A percentile compares a stretch with the other conserved stretches of the same genome.
Evolutionary conservation across 2,888 invertebrate genomes (phyloP).

Genomic region (Balanococcus diminutus): DNA sequence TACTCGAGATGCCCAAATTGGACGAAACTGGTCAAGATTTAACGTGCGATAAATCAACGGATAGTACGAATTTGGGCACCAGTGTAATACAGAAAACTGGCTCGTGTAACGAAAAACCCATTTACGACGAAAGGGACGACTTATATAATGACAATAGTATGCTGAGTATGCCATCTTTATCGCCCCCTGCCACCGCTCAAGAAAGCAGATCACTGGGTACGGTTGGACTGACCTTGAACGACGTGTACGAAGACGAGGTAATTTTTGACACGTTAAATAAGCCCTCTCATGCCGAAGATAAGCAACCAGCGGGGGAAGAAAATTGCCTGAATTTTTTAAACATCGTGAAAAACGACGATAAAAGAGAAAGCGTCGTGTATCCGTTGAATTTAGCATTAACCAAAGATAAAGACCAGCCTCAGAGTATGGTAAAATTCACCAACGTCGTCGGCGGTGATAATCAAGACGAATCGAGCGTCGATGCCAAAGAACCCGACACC

Average conservation of each 20-base stretch:
- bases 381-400: conserved; percentile 44
- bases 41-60: background rate
- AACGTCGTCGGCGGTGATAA: background rate
- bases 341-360: background rate
- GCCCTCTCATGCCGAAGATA: background rate
- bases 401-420: background rate
- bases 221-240: conserved; percentile 31
- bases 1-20: background rate
- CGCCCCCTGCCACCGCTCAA: background rate
- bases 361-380: background rate
- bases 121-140: conserved; percentile 6
- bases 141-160: conserved; percentile 31
- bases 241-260: conserved; percentile 42
- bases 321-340: background rate
- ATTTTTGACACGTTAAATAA: background rate
- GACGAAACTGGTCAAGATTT: background rate
- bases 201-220: background rate
- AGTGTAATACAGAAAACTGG: conserved; percentile 51
- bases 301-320: background rate
- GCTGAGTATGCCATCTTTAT: conserved; percentile 48
- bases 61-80: background rate
- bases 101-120: background rate
- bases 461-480: background rate
- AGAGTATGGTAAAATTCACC: background rate
- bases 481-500: background rate